phyloP scores from a whole-genome alignment of 2,797 vertebrate genomes.

The Microhierax caerulescens region DNA sequence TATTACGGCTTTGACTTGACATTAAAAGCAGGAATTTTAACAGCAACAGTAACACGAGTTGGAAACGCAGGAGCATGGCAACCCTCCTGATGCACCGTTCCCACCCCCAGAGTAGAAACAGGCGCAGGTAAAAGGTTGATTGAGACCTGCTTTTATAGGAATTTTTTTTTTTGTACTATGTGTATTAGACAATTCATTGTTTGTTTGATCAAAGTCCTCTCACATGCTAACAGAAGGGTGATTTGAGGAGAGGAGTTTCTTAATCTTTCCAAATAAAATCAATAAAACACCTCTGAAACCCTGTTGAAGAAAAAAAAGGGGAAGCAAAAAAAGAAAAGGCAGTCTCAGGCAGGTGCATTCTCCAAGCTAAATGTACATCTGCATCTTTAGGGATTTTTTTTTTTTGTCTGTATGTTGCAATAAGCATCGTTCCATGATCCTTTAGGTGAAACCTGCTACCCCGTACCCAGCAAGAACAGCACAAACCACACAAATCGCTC shows the following conservation, averaged over 20 bases:
- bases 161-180: background rate
- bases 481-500: background rate
- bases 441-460: background rate
- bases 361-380: background rate
- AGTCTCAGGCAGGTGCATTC: background rate
- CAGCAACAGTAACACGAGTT: background rate
- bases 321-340: fast-evolving
- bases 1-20: background rate
- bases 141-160: background rate
- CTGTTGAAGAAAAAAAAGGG: background rate
- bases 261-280: constrained; percentile 31
- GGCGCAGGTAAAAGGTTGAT: background rate
- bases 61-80: background rate
- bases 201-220: constrained; percentile 47
- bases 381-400: background rate
- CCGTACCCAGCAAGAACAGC: background rate
- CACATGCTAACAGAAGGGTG: background rate
- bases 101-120: background rate
- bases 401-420: background rate
- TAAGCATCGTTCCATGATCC: background rate
- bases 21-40: background rate
- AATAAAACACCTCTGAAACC: constrained; percentile 1
- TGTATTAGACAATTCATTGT: constrained; percentile 10
- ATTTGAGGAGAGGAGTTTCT: constrained; percentile 6
- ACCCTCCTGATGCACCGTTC: fast-evolving